Percentiles rank a stretch among this genome's conserved stretches.
phyloP scores from a whole-genome alignment of 2,888 invertebrate genomes.

The Apotomis turbidana region DNA sequence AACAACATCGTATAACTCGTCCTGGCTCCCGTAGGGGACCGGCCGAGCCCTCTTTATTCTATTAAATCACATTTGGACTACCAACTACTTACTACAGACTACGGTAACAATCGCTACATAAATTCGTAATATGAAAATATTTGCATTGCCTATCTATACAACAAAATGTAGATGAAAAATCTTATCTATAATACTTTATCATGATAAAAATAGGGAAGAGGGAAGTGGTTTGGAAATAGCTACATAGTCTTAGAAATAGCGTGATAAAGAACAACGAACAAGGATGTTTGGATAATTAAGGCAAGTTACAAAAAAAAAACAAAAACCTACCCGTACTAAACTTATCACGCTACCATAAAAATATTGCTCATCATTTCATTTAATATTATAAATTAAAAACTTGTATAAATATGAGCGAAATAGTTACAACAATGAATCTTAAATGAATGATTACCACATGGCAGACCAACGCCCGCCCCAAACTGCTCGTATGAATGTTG shows the following conservation, averaged over 20 bases:
- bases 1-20: neutral
- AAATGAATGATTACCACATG: conserved; percentile 53
- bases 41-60: conserved; percentile 44
- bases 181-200: conserved; percentile 73
- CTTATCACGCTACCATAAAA: conserved; percentile 37
- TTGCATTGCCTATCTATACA: conserved; percentile 60
- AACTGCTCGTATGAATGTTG: neutral
- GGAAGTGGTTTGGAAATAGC: conserved; percentile 3
- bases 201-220: conserved; percentile 53
- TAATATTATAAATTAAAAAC: conserved; percentile 59
- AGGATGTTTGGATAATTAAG: neutral
- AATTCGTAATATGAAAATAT: conserved; percentile 77
- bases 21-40: conserved; percentile 38
- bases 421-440: conserved; percentile 66
- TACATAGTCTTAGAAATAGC: neutral
- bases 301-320: neutral
- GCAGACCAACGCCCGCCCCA: conserved; percentile 1
- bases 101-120: conserved; percentile 76
- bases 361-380: conserved; percentile 56
- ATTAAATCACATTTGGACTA: conserved; percentile 60
- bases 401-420: conserved; percentile 62
- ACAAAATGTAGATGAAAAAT: conserved; percentile 61
- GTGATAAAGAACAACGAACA: neutral
- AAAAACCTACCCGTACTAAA: conserved; percentile 54
- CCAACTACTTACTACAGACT: conserved; percentile 69